Evolutionary conservation across 2,797 vertebrate species (phyloP).

Genomic region (Sebastiscus albofasciatus): DNA sequence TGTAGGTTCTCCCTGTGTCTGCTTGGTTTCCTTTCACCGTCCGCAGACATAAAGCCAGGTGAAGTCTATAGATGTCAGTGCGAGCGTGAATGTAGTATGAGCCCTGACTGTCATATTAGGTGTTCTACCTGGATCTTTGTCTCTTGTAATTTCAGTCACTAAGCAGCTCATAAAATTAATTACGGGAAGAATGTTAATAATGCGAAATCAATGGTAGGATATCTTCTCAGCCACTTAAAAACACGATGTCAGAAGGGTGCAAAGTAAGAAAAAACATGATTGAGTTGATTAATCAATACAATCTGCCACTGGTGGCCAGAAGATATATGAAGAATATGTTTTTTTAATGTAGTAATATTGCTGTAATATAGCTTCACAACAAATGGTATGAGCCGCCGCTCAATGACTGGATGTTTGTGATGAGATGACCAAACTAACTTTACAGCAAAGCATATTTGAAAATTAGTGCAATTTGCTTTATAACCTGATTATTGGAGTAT

Average conservation of each 20-base stretch:
- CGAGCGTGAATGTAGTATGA: not conserved
- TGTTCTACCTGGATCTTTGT: not conserved
- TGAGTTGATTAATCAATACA: not conserved
- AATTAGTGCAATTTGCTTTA: not conserved
- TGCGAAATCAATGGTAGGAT: not conserved
- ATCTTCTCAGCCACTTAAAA: not conserved
- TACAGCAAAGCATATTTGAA: not conserved
- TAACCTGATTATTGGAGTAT: not conserved
- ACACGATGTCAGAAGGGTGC: not conserved
- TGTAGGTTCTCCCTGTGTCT: not conserved
- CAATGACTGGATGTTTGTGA: not conserved
- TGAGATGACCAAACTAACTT: not conserved
- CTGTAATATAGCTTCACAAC: not conserved
- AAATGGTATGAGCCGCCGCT: not conserved
- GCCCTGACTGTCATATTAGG: not conserved
- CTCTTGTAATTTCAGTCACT: not conserved
- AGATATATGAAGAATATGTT: not conserved
- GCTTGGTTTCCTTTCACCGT: too few species aligned
- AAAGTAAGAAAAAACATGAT: not conserved
- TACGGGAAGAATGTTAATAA: accelerated
- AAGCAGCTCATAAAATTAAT: not conserved
- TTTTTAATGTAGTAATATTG: not conserved
- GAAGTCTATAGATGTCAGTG: not conserved
- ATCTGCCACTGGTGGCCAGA: not conserved
- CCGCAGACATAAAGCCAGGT: not conserved